These are phyloP conservation scores for Clostera curtula DNA, from an alignment of 2,888 invertebrate species.

Conservation along the genomic window DNA sequence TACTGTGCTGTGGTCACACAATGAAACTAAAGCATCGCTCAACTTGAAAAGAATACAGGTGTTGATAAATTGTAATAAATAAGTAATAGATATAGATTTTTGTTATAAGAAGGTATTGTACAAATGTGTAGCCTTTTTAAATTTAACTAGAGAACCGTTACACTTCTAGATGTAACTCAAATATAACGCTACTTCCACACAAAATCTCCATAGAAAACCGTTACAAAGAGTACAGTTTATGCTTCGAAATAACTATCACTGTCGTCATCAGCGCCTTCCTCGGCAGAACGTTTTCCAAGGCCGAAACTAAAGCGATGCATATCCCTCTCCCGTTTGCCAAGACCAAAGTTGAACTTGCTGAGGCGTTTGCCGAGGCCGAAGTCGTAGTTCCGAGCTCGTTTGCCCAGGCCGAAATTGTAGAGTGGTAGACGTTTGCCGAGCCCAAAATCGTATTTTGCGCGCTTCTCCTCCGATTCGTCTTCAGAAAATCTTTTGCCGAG, in stretches of 20 bases:
- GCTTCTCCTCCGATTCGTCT: conserved; percentile 52
- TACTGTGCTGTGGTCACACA: too few species aligned
- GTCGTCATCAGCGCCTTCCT: conserved; percentile 37
- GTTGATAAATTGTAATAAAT: too few species aligned
- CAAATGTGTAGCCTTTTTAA: too few species aligned
- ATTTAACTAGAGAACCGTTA: neutral
- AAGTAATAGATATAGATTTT: too few species aligned
- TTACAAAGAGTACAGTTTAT: conserved; percentile 31
- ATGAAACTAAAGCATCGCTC: too few species aligned
- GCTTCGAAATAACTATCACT: conserved; percentile 46
- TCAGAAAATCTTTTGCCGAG: conserved; percentile 77
- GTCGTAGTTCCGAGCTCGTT: conserved; percentile 61
- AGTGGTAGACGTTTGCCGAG: conserved; percentile 59
- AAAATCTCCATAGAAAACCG: conserved; percentile 24
- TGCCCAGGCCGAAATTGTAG: conserved; percentile 70
- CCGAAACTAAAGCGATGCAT: conserved; percentile 73
- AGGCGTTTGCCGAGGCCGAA: conserved; percentile 75
- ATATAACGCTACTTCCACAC: conserved; percentile 22
- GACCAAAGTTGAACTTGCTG: conserved; percentile 72
- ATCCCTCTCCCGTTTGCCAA: conserved; percentile 72
- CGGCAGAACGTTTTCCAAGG: conserved; percentile 68
- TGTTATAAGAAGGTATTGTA: too few species aligned
- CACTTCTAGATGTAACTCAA: neutral
- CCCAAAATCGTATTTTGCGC: conserved; percentile 61
- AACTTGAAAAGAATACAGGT: too few species aligned